Evolutionary conservation across 2,113 vertebrate species (phyloP), one percentile per base, ranked within the genome.

Genomic region (Crocuta crocuta): DNA sequence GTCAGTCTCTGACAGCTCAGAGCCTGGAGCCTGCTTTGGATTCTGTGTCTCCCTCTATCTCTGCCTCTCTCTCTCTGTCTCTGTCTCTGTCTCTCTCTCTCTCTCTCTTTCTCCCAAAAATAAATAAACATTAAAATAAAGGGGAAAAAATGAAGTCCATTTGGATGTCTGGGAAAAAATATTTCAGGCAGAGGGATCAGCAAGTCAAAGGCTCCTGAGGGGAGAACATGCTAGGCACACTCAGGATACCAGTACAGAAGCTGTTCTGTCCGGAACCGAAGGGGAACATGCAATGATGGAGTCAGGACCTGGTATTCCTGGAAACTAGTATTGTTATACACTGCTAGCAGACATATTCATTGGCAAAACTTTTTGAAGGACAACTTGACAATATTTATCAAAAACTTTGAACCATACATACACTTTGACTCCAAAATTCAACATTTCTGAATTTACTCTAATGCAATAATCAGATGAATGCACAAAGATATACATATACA

Each of bases 341-440:
- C n/a, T 3, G 3, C n/a, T 24, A n/a, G 65, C 28, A 9, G n/a
- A 58, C n/a, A 24, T 7, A 12, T 3, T 10, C 35, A 31, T 1
- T 24, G 28, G 17, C 24, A 65, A 10, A 53, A 15, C 7, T 76
- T 73, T 39, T 5, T 68, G 68, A 66, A 88, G 76, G 33, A 83
- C 78, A 83, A 28, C 3, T 35, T 43, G 28, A 43, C 21, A 16
- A 8, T 39, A 68, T 11, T 61, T 50, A 55, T 17, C 71, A 80
- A 86, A 65, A 70, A 35, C 73, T 35, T 86, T 65, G 90, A 65
- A 43, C 11, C 24, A 55, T 21, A 16, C 19, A 13, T 55, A 35
- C 61, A 28, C 48, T 96, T 81, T 58, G 74, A 87, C n/a, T 80
- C 45, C 65, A 81, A 87, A 89, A 68, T 78, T 63, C 33, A 71